Percentiles rank a stretch among this genome's conserved stretches.
phyloP scores from a whole-genome alignment of 1,140 invertebrate species.

The Panagrolaimus sp. region DNA sequence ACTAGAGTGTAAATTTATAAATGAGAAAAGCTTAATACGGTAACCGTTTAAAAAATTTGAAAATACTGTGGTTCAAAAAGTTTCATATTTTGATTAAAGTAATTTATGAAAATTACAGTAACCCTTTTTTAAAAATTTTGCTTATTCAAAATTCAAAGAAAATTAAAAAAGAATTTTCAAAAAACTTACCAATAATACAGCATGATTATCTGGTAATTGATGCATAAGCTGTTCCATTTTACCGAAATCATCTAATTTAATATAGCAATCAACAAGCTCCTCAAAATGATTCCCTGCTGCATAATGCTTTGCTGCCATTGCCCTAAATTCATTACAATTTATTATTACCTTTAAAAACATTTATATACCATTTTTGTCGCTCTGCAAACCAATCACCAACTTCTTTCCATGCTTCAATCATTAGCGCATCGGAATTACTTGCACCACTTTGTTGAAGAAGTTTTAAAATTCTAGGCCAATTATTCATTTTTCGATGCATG shows the following conservation, averaged over 20 bases:
- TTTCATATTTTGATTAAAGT: too few species aligned
- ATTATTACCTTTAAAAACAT: constrained; percentile 6
- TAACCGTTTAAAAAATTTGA: too few species aligned
- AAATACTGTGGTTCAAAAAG: too few species aligned
- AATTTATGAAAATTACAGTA: too few species aligned
- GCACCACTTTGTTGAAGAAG: constrained; percentile 66
- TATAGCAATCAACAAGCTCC: constrained; percentile 79
- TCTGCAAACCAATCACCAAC: constrained; percentile 85
- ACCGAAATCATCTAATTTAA: constrained; percentile 82
- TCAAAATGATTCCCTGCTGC: constrained; percentile 76
- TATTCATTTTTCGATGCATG: constrained; percentile 59
- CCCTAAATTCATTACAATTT: constrained; percentile 61
- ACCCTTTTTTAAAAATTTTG: too few species aligned
- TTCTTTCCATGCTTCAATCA: constrained; percentile 73
- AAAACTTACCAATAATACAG: constrained; percentile 66
- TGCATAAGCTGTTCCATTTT: constrained; percentile 72
- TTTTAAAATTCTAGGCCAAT: constrained; percentile 78
- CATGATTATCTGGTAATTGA: constrained; percentile 71
- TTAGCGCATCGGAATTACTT: constrained; percentile 77
- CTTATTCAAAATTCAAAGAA: too few species aligned
- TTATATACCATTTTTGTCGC: constrained; percentile 74
- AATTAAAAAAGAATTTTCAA: too few species aligned
- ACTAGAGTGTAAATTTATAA: too few species aligned
- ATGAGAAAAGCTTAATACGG: too few species aligned
- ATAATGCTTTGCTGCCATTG: constrained; percentile 75